phyloP scores from a whole-genome alignment of 2,113 vertebrate genomes.

The Phoxinus phoxinus region DNA sequence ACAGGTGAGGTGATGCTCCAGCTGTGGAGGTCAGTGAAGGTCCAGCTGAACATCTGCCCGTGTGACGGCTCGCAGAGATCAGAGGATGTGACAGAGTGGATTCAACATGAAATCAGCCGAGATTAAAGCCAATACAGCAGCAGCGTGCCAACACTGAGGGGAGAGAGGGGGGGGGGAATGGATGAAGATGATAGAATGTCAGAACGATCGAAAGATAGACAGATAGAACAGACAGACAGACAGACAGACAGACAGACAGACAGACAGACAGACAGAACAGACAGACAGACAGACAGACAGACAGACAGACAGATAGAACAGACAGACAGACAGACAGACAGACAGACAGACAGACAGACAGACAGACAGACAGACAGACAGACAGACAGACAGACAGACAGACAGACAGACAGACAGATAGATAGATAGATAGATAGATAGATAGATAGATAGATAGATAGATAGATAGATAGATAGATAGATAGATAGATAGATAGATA shows the following conservation, averaged over 20 bases:
- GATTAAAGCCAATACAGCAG: slow-evolving; percentile 54
- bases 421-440: background rate
- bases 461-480: background rate
- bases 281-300: too few species aligned
- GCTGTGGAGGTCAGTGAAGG: slow-evolving; percentile 44
- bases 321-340: too few species aligned
- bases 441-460: background rate
- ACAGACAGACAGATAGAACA: background rate
- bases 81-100: slow-evolving; percentile 18
- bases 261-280: background rate
- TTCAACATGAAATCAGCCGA: slow-evolving; percentile 33
- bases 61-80: slow-evolving; percentile 51
- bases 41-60: slow-evolving; percentile 40
- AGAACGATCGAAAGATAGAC: background rate
- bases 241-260: background rate
- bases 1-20: slow-evolving; percentile 34
- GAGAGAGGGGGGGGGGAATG: background rate
- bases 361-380: background rate
- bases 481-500: background rate
- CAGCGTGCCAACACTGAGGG: slow-evolving; percentile 34
- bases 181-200: background rate
- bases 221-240: too few species aligned
- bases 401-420: background rate
- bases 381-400: background rate
- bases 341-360: background rate